Evolutionary conservation across 2,888 invertebrate species (phyloP).

Genomic region (Apotomis capreana): DNA sequence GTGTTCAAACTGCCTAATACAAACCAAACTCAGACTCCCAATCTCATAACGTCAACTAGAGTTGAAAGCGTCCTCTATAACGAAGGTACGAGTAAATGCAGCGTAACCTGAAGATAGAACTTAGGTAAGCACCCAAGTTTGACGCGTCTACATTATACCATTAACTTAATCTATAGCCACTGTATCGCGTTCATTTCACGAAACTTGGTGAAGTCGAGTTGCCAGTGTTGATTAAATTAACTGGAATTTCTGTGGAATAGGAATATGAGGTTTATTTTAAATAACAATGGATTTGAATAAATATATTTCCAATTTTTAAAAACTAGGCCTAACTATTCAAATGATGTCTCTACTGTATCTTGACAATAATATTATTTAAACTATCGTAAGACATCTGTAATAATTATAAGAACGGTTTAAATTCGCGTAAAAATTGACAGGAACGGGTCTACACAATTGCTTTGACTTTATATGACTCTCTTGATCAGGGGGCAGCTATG

Average conservation of each 20-base stretch:
- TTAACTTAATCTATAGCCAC: constrained; percentile 31
- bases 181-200: constrained; percentile 37
- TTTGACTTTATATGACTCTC: too few species aligned
- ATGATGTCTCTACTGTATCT: too few species aligned
- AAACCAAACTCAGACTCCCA: neutral
- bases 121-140: constrained; percentile 35
- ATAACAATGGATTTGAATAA: constrained; percentile 1
- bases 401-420: too few species aligned
- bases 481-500: too few species aligned
- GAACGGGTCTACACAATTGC: too few species aligned
- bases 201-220: constrained; percentile 33
- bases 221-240: constrained; percentile 40
- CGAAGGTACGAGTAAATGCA: constrained; percentile 21
- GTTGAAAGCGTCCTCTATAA: constrained; percentile 9
- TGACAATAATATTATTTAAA: too few species aligned
- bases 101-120: constrained; percentile 23
- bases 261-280: constrained; percentile 6
- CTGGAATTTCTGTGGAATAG: constrained; percentile 15
- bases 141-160: constrained; percentile 35
- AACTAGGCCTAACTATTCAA: too few species aligned
- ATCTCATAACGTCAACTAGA: constrained; percentile 8
- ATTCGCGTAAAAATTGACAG: too few species aligned
- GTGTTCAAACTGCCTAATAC: neutral
- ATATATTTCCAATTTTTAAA: too few species aligned
- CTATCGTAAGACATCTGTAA: too few species aligned